Evolutionary conservation across 2,113 vertebrate species (phyloP).

Genomic region (Phaetusa simplex): DNA sequence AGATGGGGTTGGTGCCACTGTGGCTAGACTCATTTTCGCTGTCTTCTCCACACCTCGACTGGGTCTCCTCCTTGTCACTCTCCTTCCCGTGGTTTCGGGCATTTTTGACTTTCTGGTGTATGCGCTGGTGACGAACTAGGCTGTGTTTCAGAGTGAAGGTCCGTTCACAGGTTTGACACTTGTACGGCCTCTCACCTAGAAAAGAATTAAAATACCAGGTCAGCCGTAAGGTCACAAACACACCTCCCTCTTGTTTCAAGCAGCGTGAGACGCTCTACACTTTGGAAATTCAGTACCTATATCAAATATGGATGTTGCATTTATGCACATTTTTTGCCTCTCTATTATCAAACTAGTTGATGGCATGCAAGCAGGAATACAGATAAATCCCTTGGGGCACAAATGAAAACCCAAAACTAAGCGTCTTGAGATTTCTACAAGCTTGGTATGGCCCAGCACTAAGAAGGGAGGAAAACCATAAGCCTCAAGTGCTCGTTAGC

Average conservation of each 20-base stretch:
- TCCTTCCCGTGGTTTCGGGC: constrained; percentile 73
- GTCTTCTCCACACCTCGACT: constrained; percentile 73
- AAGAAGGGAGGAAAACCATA: background rate
- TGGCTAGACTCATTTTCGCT: constrained; percentile 85
- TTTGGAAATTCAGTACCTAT: background rate
- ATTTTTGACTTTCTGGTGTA: constrained; percentile 87
- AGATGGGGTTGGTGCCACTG: constrained; percentile 82
- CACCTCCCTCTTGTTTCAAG: background rate
- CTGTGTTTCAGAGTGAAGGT: constrained; percentile 99
- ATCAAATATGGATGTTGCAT: fast-evolving
- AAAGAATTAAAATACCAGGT: background rate
- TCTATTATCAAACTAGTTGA: background rate
- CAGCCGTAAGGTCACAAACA: background rate
- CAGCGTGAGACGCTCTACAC: fast-evolving
- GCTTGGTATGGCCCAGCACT: background rate
- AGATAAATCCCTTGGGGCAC: background rate
- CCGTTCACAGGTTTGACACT: constrained; percentile 92
- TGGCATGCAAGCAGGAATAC: background rate
- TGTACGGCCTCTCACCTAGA: constrained; percentile 92
- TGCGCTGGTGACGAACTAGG: constrained; percentile 94
- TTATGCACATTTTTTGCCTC: background rate
- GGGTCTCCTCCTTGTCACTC: constrained; percentile 72
- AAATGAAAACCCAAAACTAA: background rate
- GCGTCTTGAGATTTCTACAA: background rate
- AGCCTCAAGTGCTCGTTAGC: background rate